Evolutionary conservation across 2,888 invertebrate species (phyloP).

Genomic region (Cheilosia urbana): DNA sequence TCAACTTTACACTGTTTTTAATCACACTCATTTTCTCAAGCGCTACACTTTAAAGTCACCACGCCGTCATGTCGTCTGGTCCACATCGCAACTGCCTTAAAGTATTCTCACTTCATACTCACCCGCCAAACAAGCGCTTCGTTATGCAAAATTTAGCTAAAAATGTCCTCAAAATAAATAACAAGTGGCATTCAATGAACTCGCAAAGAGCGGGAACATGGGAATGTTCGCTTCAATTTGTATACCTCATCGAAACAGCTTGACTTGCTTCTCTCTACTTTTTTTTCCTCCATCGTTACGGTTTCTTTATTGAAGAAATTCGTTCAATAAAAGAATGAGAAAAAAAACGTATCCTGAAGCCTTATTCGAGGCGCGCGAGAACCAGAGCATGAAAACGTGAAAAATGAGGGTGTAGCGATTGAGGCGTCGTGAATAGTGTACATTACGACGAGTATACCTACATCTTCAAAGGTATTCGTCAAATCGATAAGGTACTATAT

Average conservation of each 20-base stretch:
- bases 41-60: no score
- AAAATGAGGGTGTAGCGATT: conserved; percentile 60
- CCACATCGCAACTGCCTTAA: conserved; percentile 16
- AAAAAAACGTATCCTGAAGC: conserved; percentile 2
- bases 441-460: conserved; percentile 26
- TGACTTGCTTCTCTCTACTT: conserved; percentile 14
- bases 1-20: no score
- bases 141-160: conserved; percentile 65
- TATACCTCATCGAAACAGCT: conserved; percentile 61
- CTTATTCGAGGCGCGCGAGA: conserved; percentile 40
- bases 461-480: conserved; percentile 55
- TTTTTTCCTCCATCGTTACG: conserved; percentile 29
- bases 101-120: conserved; percentile 44
- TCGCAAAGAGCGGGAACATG: conserved; percentile 51
- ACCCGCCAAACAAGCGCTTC: conserved; percentile 61
- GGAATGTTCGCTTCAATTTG: conserved; percentile 47
- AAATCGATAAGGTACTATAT: conserved; percentile 59
- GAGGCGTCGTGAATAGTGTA: conserved; percentile 38
- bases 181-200: conserved; percentile 73
- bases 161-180: conserved; percentile 68
- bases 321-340: conserved; percentile 24
- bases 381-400: conserved; percentile 64
- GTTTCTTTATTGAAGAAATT: conserved; percentile 45
- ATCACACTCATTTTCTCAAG: no score
- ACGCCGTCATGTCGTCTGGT: no score